Evolutionary conservation across 2,888 invertebrate species (phyloP).

Genomic region (Polydrusus tereticollis): DNA sequence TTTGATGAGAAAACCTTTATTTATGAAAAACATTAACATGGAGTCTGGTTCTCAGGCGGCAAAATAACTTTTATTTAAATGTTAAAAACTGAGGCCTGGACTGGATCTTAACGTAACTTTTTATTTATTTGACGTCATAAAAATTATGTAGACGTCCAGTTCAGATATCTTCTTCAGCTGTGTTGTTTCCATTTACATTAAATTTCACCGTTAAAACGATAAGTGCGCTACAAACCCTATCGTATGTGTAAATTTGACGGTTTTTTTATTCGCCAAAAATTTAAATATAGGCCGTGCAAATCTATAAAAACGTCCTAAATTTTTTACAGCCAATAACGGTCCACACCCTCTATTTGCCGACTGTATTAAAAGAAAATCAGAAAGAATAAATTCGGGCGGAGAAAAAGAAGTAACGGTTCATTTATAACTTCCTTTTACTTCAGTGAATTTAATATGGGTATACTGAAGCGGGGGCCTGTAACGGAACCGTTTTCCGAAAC

Average conservation of each 20-base stretch:
- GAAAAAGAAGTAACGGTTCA: slow-evolving; percentile 30
- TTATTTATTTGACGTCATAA: too few relatives aligned
- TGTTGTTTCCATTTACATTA: too few relatives aligned
- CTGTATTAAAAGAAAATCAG: slow-evolving; percentile 33
- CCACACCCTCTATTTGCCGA: slow-evolving; percentile 20
- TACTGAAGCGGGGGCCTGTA: slow-evolving; percentile 7
- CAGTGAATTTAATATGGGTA: slow-evolving; percentile 31
- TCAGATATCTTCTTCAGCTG: too few relatives aligned
- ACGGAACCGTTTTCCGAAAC: not conserved
- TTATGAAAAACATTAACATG: too few relatives aligned
- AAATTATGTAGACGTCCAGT: too few relatives aligned
- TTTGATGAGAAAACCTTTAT: too few relatives aligned
- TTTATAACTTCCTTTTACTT: slow-evolving; percentile 34
- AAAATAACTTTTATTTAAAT: too few relatives aligned
- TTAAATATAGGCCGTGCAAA: not conserved
- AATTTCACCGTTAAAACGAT: too few relatives aligned
- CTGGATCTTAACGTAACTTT: too few relatives aligned
- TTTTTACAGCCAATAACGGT: slow-evolving; percentile 12
- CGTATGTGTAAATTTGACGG: not conserved
- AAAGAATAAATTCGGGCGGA: slow-evolving; percentile 27
- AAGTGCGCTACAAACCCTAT: too few relatives aligned
- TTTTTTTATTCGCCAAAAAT: not conserved
- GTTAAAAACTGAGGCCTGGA: too few relatives aligned
- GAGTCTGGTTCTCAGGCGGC: too few relatives aligned
- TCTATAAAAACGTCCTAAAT: slow-evolving; percentile 21